phyloP scores from a whole-genome alignment of 1,140 invertebrate species.

The Euura saliciscinereae region DNA sequence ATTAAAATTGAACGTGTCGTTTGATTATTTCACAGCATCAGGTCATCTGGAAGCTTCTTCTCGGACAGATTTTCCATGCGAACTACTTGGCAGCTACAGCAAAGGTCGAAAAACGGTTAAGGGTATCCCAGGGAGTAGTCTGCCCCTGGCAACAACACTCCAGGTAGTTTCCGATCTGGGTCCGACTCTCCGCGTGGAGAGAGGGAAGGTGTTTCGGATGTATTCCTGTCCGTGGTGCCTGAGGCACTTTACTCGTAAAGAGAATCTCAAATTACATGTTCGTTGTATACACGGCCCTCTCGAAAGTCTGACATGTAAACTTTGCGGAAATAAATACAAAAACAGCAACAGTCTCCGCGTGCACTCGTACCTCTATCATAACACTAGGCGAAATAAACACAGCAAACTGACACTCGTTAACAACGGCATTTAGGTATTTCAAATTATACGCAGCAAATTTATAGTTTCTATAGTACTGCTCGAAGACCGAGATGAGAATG shows the following conservation, averaged over 20 bases:
- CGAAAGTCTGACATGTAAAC: constrained; percentile 57
- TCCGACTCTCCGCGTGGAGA: constrained; percentile 52
- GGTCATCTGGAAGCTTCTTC: neutral
- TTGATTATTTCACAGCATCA: neutral
- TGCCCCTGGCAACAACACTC: constrained; percentile 53
- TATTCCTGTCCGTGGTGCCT: constrained; percentile 59
- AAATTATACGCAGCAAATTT: neutral
- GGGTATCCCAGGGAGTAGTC: constrained; percentile 47
- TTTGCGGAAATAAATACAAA: constrained; percentile 59
- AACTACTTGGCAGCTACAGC: constrained; percentile 26
- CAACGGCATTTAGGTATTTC: constrained; percentile 36
- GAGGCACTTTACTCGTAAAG: constrained; percentile 57
- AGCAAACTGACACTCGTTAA: constrained; percentile 38
- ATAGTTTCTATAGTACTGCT: neutral
- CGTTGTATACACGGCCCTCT: constrained; percentile 57
- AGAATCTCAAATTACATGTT: constrained; percentile 58
- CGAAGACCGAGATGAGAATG: neutral
- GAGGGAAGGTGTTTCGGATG: constrained; percentile 55
- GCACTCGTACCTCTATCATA: constrained; percentile 61
- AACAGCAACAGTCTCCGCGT: constrained; percentile 61
- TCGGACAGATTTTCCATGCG: constrained; percentile 17
- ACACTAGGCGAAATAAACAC: constrained; percentile 53
- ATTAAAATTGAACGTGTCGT: neutral
- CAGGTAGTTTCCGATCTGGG: constrained; percentile 53
- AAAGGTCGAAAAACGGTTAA: constrained; percentile 50